These are phyloP conservation scores for Cyclophora punctaria DNA, from an alignment of 2,888 invertebrate genomes.

Conservation along the genomic window DNA sequence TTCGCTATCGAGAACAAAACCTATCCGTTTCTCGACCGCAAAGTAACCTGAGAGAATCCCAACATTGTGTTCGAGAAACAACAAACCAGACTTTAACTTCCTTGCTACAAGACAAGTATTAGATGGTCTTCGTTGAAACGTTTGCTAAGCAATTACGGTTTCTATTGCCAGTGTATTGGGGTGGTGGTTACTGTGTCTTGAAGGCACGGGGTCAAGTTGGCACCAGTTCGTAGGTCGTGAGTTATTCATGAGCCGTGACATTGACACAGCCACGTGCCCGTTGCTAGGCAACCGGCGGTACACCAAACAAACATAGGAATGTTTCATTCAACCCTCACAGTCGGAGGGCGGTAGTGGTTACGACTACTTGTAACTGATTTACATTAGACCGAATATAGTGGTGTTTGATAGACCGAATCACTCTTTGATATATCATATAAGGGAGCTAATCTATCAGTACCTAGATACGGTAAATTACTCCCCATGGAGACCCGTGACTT, in stretches of 20 bases:
- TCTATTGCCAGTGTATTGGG: constrained; percentile 1
- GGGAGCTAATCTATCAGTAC: too few relatives aligned
- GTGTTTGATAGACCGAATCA: too few relatives aligned
- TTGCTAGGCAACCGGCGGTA: constrained; percentile 42
- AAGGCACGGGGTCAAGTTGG: constrained; percentile 44
- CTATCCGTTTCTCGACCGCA: constrained; percentile 8
- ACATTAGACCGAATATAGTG: too few relatives aligned
- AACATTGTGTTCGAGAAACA: constrained; percentile 11
- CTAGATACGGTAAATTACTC: too few relatives aligned
- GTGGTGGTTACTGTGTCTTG: constrained; percentile 8
- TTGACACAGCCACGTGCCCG: constrained; percentile 50
- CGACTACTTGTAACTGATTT: constrained; percentile 1
- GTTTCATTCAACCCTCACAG: constrained; percentile 38
- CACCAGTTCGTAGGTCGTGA: constrained; percentile 41
- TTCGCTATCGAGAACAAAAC: too few relatives aligned
- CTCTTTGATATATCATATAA: too few relatives aligned
- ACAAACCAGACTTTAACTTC: constrained; percentile 1
- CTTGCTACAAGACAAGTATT: neutral
- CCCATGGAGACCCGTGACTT: constrained; percentile 44
- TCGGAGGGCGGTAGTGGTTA: constrained; percentile 16
- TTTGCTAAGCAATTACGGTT: constrained; percentile 1
- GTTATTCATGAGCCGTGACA: constrained; percentile 54
- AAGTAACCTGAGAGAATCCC: constrained; percentile 17
- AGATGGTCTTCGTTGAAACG: neutral
- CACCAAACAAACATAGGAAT: constrained; percentile 42